Conservation (phyloP, 2,888 invertebrate genomes). For the Stenotaenia linearis region DNA sequence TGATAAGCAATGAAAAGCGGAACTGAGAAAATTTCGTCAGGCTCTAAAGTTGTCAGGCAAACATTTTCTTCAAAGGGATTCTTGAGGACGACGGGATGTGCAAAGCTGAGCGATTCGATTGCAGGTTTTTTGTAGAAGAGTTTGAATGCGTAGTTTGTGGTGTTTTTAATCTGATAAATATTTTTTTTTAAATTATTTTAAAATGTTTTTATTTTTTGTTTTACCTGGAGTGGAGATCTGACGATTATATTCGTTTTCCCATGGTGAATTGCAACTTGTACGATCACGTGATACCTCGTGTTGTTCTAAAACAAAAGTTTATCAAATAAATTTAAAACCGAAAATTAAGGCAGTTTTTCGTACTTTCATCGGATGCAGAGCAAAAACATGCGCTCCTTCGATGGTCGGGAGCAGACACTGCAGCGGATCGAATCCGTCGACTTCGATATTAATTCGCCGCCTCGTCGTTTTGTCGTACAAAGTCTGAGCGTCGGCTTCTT, state of each 20-base stretch:
- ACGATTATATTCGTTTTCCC: conserved; percentile 59
- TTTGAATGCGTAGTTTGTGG: conserved; percentile 68
- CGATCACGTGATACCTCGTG: conserved; percentile 61
- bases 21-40: conserved; percentile 66
- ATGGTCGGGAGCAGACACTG: conserved; percentile 43
- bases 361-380: conserved; percentile 47
- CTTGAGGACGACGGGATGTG: conserved; percentile 44
- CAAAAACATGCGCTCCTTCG: conserved; percentile 43
- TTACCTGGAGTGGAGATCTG: conserved; percentile 67
- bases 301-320: conserved; percentile 45
- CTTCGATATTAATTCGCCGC: conserved; percentile 58
- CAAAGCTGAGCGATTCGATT: conserved; percentile 56
- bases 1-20: conserved; percentile 75
- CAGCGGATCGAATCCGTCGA: conserved; percentile 47
- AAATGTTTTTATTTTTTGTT: no score
- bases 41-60: conserved; percentile 64
- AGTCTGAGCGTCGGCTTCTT: conserved; percentile 47
- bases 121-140: conserved; percentile 67
- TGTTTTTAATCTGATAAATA: conserved; percentile 73
- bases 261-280: conserved; percentile 59
- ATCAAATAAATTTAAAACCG: not conserved
- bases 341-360: not conserved
- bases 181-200: no score
- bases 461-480: conserved; percentile 61
- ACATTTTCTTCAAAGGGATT: conserved; percentile 72